These are phyloP conservation scores for Agrochola lychnidis DNA, from an alignment of 2,888 invertebrate genomes.

Conservation along the genomic window DNA sequence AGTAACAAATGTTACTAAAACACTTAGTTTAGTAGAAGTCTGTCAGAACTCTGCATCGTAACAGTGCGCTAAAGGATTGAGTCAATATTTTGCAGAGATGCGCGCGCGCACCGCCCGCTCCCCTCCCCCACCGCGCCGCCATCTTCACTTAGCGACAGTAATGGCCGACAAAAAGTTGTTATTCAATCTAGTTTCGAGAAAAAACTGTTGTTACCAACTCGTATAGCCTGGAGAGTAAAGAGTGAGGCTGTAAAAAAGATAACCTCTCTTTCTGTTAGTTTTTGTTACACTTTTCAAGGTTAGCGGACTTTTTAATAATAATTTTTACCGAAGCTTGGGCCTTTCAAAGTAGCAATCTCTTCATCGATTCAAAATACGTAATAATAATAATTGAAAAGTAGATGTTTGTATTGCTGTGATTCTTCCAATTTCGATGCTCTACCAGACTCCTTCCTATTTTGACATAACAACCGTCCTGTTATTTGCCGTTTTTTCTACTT, in stretches of 20 bases:
- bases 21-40: constrained; percentile 49
- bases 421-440: not conserved
- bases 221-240: constrained; percentile 39
- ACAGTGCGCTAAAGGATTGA: constrained; percentile 56
- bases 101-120: constrained; percentile 50
- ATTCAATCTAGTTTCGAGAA: constrained; percentile 58
- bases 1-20: constrained; percentile 35
- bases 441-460: not conserved
- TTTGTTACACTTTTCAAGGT: constrained; percentile 54
- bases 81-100: constrained; percentile 68
- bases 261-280: constrained; percentile 52
- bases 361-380: not conserved
- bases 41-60: constrained; percentile 47
- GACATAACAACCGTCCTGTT: not conserved
- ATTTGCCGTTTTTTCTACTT: not conserved
- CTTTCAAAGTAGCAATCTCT: not conserved
- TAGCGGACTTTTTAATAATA: constrained; percentile 32
- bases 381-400: not conserved
- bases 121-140: not conserved
- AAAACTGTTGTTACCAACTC: constrained; percentile 53
- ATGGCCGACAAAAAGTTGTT: constrained; percentile 62
- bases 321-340: constrained; percentile 13
- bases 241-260: constrained; percentile 27
- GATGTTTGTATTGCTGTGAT: not conserved
- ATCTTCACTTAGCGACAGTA: constrained; percentile 57